phyloP scores from a whole-genome alignment of 2,888 invertebrate genomes.

The Pseudococcus viburni region DNA sequence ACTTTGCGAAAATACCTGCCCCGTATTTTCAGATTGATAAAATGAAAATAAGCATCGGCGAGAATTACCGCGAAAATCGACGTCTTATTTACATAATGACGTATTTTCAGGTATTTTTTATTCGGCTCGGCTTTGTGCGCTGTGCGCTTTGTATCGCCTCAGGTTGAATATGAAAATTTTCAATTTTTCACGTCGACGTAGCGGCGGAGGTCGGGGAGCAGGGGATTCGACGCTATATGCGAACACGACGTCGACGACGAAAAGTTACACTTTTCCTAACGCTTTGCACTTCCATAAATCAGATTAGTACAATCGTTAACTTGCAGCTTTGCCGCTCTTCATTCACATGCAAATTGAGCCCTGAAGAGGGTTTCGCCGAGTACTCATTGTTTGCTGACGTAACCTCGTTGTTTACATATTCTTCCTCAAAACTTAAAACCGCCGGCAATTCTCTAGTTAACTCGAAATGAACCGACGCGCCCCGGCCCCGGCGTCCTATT shows the following conservation, averaged over 20 bases:
- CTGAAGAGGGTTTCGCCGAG: conserved; percentile 55
- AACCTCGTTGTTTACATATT: conserved; percentile 52
- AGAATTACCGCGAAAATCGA: conserved; percentile 62
- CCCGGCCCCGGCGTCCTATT: neutral
- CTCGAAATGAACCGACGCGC: conserved; percentile 32
- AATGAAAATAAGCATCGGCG: conserved; percentile 54
- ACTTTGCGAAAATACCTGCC: conserved; percentile 2
- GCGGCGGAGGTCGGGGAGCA: neutral
- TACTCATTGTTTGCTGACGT: conserved; percentile 52
- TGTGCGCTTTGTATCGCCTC: neutral
- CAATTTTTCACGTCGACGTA: conserved; percentile 62
- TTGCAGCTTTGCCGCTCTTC: conserved; percentile 42
- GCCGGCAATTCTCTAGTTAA: conserved; percentile 55
- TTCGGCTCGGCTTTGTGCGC: neutral
- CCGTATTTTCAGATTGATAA: neutral
- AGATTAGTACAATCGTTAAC: conserved; percentile 54
- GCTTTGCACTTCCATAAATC: conserved; percentile 54
- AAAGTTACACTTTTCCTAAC: conserved; percentile 50
- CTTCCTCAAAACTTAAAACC: conserved; percentile 52
- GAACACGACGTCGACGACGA: neutral
- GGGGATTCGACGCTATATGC: neutral
- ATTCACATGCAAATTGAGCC: conserved; percentile 57
- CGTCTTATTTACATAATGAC: conserved; percentile 63
- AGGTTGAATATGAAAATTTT: conserved; percentile 49
- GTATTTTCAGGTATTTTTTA: conserved; percentile 56